Conservation (phyloP, 2,888 invertebrate genomes). For the Helicoverpa assulta region DNA sequence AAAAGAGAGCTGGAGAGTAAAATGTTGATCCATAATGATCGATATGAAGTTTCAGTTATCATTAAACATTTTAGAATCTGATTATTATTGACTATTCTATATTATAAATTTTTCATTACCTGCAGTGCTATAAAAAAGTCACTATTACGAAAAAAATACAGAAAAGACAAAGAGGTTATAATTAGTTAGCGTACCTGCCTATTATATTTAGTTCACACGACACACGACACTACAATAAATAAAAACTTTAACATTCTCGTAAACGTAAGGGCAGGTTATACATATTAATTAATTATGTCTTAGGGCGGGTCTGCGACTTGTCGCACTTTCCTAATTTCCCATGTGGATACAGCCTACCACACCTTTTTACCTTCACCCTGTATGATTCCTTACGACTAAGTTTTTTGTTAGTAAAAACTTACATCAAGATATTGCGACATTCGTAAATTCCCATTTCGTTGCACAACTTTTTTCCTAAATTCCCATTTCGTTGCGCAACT, state of each 20-base stretch:
- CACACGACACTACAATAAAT: constrained; percentile 25
- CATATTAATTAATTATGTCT: constrained; percentile 86
- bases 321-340: constrained; percentile 87
- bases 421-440: constrained; percentile 37
- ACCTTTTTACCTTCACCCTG: constrained; percentile 75
- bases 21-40: too few species aligned
- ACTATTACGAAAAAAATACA: neutral
- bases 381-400: constrained; percentile 70
- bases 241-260: constrained; percentile 35
- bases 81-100: too few species aligned
- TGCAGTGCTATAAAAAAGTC: neutral
- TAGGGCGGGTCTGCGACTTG: constrained; percentile 80
- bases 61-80: too few species aligned
- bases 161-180: neutral
- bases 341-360: constrained; percentile 80
- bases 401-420: constrained; percentile 43
- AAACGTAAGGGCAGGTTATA: constrained; percentile 60
- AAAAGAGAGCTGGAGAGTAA: too few species aligned
- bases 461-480: neutral
- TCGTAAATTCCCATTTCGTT: neutral
- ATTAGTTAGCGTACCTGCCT: constrained; percentile 1
- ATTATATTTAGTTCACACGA: constrained; percentile 12
- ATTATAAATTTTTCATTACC: neutral
- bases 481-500: neutral
- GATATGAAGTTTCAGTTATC: too few species aligned